phyloP scores from a whole-genome alignment of 23 tunicate genomes.

The Ascidia mentula region DNA sequence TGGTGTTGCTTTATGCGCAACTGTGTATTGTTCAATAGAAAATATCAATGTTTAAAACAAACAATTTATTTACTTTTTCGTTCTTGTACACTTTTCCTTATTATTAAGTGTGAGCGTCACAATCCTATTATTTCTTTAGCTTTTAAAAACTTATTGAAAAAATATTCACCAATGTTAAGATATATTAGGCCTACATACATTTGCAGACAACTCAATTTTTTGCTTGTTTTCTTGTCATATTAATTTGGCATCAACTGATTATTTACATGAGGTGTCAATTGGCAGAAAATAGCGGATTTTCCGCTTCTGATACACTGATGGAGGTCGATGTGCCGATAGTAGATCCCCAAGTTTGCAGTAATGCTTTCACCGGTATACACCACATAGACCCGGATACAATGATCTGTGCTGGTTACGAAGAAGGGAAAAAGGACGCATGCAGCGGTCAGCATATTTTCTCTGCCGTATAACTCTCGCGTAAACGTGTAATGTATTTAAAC shows the following conservation, averaged over 20 bases:
- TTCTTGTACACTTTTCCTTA: no score
- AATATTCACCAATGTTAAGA: no score
- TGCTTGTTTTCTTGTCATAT: no score
- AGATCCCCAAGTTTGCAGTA: conserved; percentile 20
- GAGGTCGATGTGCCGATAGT: conserved; percentile 76
- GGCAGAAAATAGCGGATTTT: conserved; percentile 17
- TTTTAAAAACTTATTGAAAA: no score
- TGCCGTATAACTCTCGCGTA: neutral
- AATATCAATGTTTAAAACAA: neutral
- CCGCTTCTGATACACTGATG: conserved; percentile 24
- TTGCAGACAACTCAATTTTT: no score
- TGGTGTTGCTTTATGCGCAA: neutral
- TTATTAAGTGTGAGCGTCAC: no score
- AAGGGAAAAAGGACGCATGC: conserved; percentile 70
- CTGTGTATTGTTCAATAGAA: neutral
- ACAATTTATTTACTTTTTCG: neutral
- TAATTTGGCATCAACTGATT: no score
- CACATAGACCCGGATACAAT: conserved; percentile 26
- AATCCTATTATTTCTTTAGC: no score
- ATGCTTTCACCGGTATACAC: conserved; percentile 26
- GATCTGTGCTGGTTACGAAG: conserved; percentile 77
- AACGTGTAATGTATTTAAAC: neutral
- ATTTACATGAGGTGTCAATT: no score
- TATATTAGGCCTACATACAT: no score
- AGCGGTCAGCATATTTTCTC: conserved; percentile 10